Percentiles rank a stretch among this genome's conserved stretches.
These are phyloP conservation scores for Pollimyrus isidori DNA, from an alignment of 2,113 vertebrate species.

Conservation along the genomic window DNA sequence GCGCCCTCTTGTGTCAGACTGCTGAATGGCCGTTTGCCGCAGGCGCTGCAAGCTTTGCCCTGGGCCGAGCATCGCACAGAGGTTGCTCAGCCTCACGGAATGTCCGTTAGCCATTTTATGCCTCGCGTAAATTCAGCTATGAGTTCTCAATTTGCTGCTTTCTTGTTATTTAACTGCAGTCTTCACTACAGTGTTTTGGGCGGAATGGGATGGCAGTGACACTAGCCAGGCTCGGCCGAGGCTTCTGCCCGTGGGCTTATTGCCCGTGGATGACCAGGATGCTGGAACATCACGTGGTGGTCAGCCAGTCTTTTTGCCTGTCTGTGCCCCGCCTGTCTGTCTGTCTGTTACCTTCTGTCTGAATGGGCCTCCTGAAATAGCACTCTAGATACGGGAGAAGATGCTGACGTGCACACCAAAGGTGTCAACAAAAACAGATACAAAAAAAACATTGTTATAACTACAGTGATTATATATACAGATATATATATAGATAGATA, in stretches of 20 bases:
- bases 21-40: neutral
- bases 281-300: neutral
- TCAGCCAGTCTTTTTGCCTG: conserved; percentile 12
- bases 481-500: conserved; percentile 20
- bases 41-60: neutral
- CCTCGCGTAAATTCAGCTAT: neutral
- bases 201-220: neutral
- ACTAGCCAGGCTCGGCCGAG: neutral
- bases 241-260: neutral
- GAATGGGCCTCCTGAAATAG: conserved; percentile 27
- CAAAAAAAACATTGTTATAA: conserved; percentile 41
- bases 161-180: neutral
- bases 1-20: neutral
- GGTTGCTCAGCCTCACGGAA: neutral
- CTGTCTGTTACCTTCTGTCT: conserved; percentile 35
- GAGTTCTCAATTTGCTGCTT: neutral
- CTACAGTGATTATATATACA: conserved; percentile 34
- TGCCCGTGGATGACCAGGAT: neutral
- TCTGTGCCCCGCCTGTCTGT: conserved; percentile 16
- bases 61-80: neutral
- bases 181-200: neutral
- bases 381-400: conserved; percentile 24
- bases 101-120: neutral
- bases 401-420: conserved; percentile 56
- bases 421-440: conserved; percentile 51